These are phyloP conservation scores for Mythimna vitellina DNA, from an alignment of 2,888 invertebrate genomes.

Conservation along the genomic window DNA sequence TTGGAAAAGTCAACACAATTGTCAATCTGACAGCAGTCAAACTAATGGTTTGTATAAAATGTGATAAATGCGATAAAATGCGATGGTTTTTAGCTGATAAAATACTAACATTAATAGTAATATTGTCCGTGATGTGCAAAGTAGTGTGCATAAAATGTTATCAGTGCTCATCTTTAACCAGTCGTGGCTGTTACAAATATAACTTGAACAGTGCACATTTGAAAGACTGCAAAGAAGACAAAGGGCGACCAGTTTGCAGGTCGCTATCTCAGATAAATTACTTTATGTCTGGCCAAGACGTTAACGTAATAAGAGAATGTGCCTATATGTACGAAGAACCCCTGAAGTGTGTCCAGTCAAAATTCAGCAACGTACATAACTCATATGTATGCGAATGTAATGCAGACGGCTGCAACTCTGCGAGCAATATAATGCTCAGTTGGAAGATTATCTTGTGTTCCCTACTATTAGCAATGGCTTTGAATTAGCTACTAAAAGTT, in stretches of 20 bases:
- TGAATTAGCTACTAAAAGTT: slow-evolving; percentile 29
- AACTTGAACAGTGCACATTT: slow-evolving; percentile 74
- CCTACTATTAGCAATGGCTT: slow-evolving; percentile 32
- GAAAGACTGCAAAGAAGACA: slow-evolving; percentile 71
- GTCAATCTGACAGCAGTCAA: slow-evolving; percentile 21
- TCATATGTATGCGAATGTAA: slow-evolving; percentile 82
- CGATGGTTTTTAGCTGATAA: slow-evolving; percentile 53
- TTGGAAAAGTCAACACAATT: slow-evolving; percentile 46
- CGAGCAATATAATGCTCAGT: slow-evolving; percentile 43
- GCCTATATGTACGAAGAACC: slow-evolving; percentile 77
- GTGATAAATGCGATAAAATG: slow-evolving; percentile 63
- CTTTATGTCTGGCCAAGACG: slow-evolving; percentile 76
- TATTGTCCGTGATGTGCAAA: slow-evolving; percentile 65
- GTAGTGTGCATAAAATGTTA: slow-evolving; percentile 79
- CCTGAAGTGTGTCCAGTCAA: slow-evolving; percentile 75
- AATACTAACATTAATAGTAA: slow-evolving; percentile 49
- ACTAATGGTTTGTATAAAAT: slow-evolving; percentile 60
- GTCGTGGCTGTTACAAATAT: slow-evolving; percentile 75
- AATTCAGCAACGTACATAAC: slow-evolving; percentile 80
- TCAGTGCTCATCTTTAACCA: slow-evolving; percentile 77
- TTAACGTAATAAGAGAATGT: slow-evolving; percentile 80
- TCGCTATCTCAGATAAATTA: slow-evolving; percentile 79
- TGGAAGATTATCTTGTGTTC: slow-evolving; percentile 38
- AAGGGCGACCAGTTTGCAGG: slow-evolving; percentile 75
- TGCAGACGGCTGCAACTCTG: slow-evolving; percentile 80